Evolutionary conservation across 2,113 vertebrate genomes (phyloP).

Genomic region (Ptyas mucosa): DNA sequence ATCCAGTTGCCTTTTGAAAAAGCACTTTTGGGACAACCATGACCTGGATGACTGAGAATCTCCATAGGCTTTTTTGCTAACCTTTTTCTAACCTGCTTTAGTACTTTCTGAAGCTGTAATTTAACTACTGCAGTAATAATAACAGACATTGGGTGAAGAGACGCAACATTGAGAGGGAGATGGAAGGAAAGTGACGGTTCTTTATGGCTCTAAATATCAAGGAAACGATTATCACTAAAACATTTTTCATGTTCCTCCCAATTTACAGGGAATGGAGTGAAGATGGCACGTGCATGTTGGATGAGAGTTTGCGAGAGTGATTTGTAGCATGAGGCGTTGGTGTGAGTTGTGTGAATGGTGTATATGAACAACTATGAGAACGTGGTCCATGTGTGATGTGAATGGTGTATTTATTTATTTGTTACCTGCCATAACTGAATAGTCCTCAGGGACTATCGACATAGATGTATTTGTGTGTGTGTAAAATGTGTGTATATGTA

Average conservation of each 20-base stretch:
- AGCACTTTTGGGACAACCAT: background rate
- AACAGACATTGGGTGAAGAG: background rate
- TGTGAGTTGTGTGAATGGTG: background rate
- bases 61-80: background rate
- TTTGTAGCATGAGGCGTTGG: background rate
- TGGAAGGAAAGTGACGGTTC: background rate
- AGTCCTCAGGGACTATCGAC: background rate
- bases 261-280: background rate
- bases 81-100: background rate
- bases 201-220: background rate
- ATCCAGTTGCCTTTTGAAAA: background rate
- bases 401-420: background rate
- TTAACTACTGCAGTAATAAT: background rate
- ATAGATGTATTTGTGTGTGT: background rate
- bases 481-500: background rate
- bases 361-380: background rate
- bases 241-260: background rate
- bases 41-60: background rate
- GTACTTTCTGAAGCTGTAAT: background rate
- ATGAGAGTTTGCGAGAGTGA: background rate
- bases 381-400: background rate
- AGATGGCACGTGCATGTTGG: background rate
- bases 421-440: background rate
- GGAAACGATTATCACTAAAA: background rate
- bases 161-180: background rate